Evolutionary conservation across 2,797 vertebrate genomes (phyloP), one percentile per base, ranked within the genome.

Genomic region (Erethizon dorsatum): DNA sequence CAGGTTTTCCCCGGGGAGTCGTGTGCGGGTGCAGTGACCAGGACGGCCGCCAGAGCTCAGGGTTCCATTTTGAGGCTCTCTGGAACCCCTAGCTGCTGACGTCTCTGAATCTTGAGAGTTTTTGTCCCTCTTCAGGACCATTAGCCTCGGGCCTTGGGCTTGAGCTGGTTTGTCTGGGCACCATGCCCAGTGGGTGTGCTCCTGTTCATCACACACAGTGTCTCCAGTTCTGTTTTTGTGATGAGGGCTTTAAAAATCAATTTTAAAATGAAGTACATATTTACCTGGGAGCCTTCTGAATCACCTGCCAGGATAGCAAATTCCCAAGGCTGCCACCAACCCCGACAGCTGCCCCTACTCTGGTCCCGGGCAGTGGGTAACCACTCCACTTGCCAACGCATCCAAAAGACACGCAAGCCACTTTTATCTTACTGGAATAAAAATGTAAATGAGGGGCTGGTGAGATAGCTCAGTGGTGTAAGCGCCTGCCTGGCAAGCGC

Each of bases 191-290:
- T 24, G 7, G 79, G 65, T 79, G 18, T 83, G 65, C 77, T 92
- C 54, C 88, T 95, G 45, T 78, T 93, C 73, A 41, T 54, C 65
- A 45, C 83, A 69, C 80, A 45, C 15, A 71, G 24, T 90, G 33
- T 93, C 50, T 37, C 82, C 73, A 96, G 71, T 63, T 83, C 78
- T 96, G n/a, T 87, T 95, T 86, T 88, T 96, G 47, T 95, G 57
- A 93, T 89, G 83, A 95, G 78, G 22, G 14, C 87, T 98, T 94
- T 94, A 63, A 93, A 94, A 92, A 93, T 95, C 77, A 96, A 75
- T 97, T 94, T 75, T 84, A 73, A 96, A 80, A 71, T 90, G 37
- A 92, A 93, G 92, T 94, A 56, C 3, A n/a, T 95, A 54, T 95
- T 83, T 88, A 83, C 90, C 45, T 93, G n/a, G 54, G 50, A 83